Base-by-base conservation (phyloP, 92 coral and sea anemone species). In the Galaxea fascicularis region DNA sequence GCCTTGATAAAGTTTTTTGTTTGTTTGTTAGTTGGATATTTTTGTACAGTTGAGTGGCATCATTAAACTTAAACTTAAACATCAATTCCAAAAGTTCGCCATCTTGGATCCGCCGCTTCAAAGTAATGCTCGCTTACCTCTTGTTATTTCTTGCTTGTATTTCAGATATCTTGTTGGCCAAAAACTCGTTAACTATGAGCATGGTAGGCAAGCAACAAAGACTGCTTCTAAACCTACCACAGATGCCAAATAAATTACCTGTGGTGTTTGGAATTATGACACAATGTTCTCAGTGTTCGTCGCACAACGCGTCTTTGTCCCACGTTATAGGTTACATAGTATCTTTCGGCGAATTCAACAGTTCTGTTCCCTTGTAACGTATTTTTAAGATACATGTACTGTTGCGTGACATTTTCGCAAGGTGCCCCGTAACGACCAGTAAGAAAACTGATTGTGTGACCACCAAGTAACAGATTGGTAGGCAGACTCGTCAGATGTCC, bases 171-270 rank as follows among this genome's bases (percentile, higher is more conserved):
- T 96, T 52, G 95, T 96, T 35, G 98, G 98, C 69, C 98, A 93
- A 78, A 90, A 97, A 72, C 92, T 96, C 10, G 98, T 96, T 4
- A 96, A 96, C 94, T 96, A 96, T 73, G 98, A 96, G 14, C 95
- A 92, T 62, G 90, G 83, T 17, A 88, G 76, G 54, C 90, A 86
- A 30, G 28, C 17, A 10, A 31, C 10, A 21, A 68, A 71, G 57
- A 1, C 66, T 57, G 76, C 68, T n/a, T 25, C 77, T 39, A 81
- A 35, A 69, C 31, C 57, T 14, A 25, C 39, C 25, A 77, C 14
- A 21, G 67, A 69, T 31, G 30, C 74, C 47, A 69, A 64, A 65
- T 79, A 73, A 79, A 65, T 45, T 27, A 14, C 8, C 25, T 9
- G 58, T 53, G 41, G 41, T 35, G 41, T 35, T 35, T 35, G 41